A percentile compares a stretch with the other conserved stretches of the same genome.
Evolutionary conservation across 2,113 vertebrate species (phyloP).

Genomic region (Microcebus lehilahytsara): DNA sequence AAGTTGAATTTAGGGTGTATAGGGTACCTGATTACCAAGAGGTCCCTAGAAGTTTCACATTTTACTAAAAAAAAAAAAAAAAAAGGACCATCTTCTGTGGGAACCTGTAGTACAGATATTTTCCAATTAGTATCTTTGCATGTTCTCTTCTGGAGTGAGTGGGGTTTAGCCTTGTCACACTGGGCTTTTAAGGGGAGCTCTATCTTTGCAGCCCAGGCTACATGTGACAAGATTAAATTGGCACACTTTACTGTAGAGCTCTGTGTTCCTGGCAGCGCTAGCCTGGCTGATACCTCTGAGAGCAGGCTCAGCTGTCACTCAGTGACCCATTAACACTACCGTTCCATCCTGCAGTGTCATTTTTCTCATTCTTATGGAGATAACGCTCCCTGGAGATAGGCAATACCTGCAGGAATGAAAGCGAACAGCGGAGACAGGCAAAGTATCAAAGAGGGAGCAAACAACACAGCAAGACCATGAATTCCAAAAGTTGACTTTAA

Average conservation of each 20-base stretch:
- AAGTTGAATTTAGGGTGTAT: background rate
- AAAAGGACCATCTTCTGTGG: background rate
- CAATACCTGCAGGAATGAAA: constrained; percentile 82
- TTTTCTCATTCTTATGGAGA: constrained; percentile 81
- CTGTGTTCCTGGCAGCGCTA: constrained; percentile 81
- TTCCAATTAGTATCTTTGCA: constrained; percentile 81
- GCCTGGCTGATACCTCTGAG: constrained; percentile 79
- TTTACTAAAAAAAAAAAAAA: constrained; percentile 3
- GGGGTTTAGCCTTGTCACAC: constrained; percentile 68
- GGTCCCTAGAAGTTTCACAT: background rate
- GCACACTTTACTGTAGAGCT: constrained; percentile 79
- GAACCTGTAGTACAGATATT: constrained; percentile 67
- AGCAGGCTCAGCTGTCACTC: constrained; percentile 88
- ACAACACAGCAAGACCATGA: background rate
- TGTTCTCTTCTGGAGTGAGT: constrained; percentile 71
- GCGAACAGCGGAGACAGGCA: constrained; percentile 70
- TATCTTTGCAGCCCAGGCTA: constrained; percentile 79
- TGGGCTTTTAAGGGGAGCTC: constrained; percentile 72
- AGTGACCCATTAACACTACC: constrained; percentile 85
- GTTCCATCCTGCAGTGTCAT: constrained; percentile 80
- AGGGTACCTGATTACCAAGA: background rate
- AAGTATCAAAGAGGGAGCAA: constrained; percentile 74
- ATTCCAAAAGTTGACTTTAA: constrained; percentile 60
- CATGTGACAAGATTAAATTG: constrained; percentile 85
- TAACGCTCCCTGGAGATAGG: constrained; percentile 79